Base-by-base conservation (phyloP, 2,113 vertebrate species). In the Cromileptes altivelis region DNA sequence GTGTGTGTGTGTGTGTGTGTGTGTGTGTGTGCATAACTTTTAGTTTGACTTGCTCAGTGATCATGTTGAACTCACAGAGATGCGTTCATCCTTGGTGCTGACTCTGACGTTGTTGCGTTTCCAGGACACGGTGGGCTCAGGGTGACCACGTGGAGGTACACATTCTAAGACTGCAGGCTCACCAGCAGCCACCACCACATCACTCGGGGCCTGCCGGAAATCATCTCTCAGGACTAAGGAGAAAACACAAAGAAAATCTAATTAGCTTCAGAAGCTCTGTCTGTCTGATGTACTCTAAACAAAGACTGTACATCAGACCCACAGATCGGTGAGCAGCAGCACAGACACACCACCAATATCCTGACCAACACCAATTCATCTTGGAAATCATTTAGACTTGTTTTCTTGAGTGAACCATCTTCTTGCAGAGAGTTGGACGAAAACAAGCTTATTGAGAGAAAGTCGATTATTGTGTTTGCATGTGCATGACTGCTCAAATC, bases 121-220 rank as follows among this genome's bases (percentile, higher is more conserved):
- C 98, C 98, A 99, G 93, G 96, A 98, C 90, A 99, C 97, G 27
- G 95, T 97, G 64, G 98, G 98, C 81, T 99, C 98, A 0, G 98
- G 98, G 89, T 99, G 98, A 61, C 98, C 98, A 3, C 98, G 96
- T 0, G 98, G 98, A 0, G 98, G 98, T 30, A 98, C 95, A 81
- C 98, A 99, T 86, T 99, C 98, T 89, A 99, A 57, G 19, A 98
- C 96, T 0, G 98, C 98, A 1, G 97, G 97, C 80, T 99, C 98
- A 15, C 98, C 97, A 0, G 97, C 97, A 50, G 98, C 98, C 89
- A 99, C 98, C 73, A 99, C 97, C 86, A 99, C 96, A 40, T 99
- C 98, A 1, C 97, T 97, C 5, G 98, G 98, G 77, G 99, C 98
- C 81, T 98, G 98, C 15, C 98, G 96, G 94, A 99, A 99, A 95